Evolutionary conservation across 2,888 invertebrate species (phyloP), one percentile per base, ranked within the genome.

Genomic region (Ceriagrion tenellum): DNA sequence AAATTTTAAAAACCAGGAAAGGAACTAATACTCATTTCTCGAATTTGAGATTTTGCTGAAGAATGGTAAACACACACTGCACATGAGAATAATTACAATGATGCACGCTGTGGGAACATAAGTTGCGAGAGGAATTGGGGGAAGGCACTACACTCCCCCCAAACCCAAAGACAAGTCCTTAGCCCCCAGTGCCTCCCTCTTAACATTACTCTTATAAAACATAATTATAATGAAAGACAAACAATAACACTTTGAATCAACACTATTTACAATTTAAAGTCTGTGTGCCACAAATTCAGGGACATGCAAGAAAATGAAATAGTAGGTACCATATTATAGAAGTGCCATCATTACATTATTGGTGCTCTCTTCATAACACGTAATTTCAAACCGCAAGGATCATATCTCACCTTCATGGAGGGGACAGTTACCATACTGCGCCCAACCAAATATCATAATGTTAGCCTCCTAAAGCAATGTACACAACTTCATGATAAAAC

Each of bases 1-100:
- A 93, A 93, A 47, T 47, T 47, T 93, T 93, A 69, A 47, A 69
- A 93, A 93, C 47, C 69, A 47, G 69, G 23, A 69, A 69, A 93
- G 93, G 93, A 93, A 93, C 69, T 47, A 93, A 69, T 69, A 69
- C 40, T 93, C 69, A 93, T 93, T 40, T 93, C n/a, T 47, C 47
- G 69, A 69, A 63, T 81, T 81, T 55, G 69, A 69, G 18, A 47
- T 69, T 47, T 93, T 93, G 69, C n/a, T 69, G 47, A 40, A 63
- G 23, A 69, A 93, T 69, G 63, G 40, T 47, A 47, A 74, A 93
- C 69, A 69, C 47, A 93, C 69, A 74, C 69, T 93, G 69, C 63
- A 93, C 69, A 93, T 63, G 10, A 26, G 35, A 74, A 74, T 74
- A 93, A 74, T 63, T 93, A 69, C 93, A 93, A 16, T 93, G 69